Conservation (phyloP, 2,888 invertebrate genomes). For the Cenopis cana region DNA sequence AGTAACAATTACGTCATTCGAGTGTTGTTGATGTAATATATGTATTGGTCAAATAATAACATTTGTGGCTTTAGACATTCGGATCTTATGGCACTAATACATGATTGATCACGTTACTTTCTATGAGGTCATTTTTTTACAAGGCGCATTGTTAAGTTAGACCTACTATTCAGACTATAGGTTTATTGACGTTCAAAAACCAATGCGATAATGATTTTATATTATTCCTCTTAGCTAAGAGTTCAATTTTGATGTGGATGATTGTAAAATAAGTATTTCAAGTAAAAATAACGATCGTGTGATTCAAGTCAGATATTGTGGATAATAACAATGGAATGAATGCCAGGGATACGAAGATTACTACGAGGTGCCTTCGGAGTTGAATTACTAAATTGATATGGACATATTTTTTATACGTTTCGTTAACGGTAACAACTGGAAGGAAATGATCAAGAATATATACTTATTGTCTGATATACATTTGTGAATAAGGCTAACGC, state of each 20-base stretch:
- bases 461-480: too few species aligned
- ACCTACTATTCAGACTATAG: neutral
- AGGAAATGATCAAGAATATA: neutral
- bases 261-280: neutral
- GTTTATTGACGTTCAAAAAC: neutral
- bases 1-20: neutral
- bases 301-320: neutral
- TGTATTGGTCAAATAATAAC: too few species aligned
- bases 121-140: neutral
- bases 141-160: neutral
- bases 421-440: neutral
- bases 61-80: too few species aligned
- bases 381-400: constrained; percentile 1
- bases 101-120: neutral
- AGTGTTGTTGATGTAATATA: too few species aligned
- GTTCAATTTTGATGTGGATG: neutral
- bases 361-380: constrained; percentile 19
- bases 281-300: neutral
- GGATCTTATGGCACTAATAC: neutral
- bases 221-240: neutral
- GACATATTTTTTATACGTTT: constrained; percentile 15
- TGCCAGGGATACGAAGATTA: neutral
- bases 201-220: neutral
- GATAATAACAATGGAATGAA: neutral
- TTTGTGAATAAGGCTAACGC: too few species aligned